Percentiles rank a stretch among this genome's conserved stretches.
Conservation (phyloP, 2,797 vertebrate genomes). For the Enteromius viviparus region DNA sequence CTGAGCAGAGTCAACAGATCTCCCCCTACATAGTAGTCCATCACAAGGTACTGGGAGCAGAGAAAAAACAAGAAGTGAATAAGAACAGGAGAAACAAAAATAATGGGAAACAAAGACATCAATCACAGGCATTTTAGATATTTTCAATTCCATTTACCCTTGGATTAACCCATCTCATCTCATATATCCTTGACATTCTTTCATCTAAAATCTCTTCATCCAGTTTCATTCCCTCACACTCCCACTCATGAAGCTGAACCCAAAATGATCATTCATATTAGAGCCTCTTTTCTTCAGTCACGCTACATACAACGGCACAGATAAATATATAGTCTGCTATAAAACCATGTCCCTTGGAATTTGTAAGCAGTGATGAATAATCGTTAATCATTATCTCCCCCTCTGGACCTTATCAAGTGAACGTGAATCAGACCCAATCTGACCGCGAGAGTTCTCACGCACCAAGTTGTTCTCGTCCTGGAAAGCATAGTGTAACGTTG, state of each 20-base stretch:
- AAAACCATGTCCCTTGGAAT: conserved; percentile 13
- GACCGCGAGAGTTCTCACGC: conserved; percentile 61
- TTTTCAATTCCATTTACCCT: conserved; percentile 8
- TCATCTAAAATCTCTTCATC: conserved; percentile 30
- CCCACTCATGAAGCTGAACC: conserved; percentile 20
- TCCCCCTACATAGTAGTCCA: conserved; percentile 99
- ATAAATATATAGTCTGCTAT: conserved; percentile 15
- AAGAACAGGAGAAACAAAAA: neutral
- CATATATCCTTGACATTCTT: conserved; percentile 5
- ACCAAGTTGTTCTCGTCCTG: conserved; percentile 99
- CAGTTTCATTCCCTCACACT: conserved; percentile 2
- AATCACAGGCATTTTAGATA: neutral
- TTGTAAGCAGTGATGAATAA: conserved; percentile 11
- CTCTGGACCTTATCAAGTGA: conserved; percentile 4
- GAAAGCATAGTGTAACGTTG: conserved; percentile 97
- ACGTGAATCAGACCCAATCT: conserved; percentile 18
- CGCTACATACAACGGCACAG: conserved; percentile 20
- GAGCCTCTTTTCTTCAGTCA: conserved; percentile 18
- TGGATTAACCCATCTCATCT: conserved; percentile 20
- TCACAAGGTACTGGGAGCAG: conserved; percentile 90
- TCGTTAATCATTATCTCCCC: neutral
- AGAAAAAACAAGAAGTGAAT: neutral
- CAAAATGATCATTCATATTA: conserved; percentile 27
- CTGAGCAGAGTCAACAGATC: conserved; percentile 97
- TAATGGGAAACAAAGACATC: conserved; percentile 10